Evolutionary conservation across 2,113 vertebrate genomes (phyloP).

Genomic region (Parus major): DNA sequence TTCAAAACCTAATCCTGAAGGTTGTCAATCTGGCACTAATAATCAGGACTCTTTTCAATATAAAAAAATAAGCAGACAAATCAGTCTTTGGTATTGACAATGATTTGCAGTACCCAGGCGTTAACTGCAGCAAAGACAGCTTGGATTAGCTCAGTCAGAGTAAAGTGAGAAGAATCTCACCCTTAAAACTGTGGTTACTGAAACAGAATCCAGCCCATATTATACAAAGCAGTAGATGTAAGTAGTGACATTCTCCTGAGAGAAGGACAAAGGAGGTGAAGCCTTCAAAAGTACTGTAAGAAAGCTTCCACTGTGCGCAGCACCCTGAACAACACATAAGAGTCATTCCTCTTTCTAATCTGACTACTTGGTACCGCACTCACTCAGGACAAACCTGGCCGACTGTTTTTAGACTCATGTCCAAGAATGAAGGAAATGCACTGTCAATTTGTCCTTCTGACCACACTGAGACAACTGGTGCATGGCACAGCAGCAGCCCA

Average conservation of each 20-base stretch:
- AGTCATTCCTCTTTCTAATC: background rate
- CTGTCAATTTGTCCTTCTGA: background rate
- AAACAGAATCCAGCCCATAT: background rate
- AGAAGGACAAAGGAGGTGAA: background rate
- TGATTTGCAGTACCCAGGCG: background rate
- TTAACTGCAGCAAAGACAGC: background rate
- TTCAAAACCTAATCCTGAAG: background rate
- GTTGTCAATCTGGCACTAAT: background rate
- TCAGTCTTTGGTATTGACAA: background rate
- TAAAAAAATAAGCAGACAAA: background rate
- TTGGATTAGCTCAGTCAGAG: background rate
- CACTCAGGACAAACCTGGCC: background rate
- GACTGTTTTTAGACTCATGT: background rate
- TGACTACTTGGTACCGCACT: background rate
- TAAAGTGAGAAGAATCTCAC: background rate
- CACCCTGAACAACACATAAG: background rate
- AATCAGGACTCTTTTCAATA: background rate
- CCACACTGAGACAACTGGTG: rapidly evolving
- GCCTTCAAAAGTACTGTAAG: background rate
- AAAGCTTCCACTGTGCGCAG: background rate
- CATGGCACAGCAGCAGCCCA: background rate
- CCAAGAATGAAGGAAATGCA: background rate
- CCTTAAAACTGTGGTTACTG: background rate
- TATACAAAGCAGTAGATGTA: background rate
- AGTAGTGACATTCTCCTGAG: background rate